Evolutionary conservation across 1,140 invertebrate species (phyloP), one percentile per base, ranked within the genome.

Genomic region (Cyclargus thomasi): DNA sequence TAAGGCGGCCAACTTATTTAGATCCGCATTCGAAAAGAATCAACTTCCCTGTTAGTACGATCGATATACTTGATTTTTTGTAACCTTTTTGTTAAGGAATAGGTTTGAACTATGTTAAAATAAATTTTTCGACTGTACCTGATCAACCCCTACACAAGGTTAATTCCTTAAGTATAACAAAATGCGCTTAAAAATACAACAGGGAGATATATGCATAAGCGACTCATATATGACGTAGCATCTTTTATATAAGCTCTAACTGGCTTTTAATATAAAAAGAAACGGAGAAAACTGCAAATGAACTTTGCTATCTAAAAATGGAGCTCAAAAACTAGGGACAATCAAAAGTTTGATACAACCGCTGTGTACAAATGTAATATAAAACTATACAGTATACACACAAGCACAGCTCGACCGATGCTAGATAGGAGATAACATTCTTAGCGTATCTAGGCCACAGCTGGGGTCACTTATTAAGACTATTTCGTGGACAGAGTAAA

Each of bases 331-430:
- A 47, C 39, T 47, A 47, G 39, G 39, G 14, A 47, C 39, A 47
- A 47, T 47, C 39, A 47, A 47, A 47, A 47, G 39, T 47, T 47
- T 47, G 11, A 47, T 47, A 47, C 39, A 47, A 47, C 39, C 39
- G 39, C 39, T 14, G 39, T 47, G 39, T 47, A 47, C 39, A 47
- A 47, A 47, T 47, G 39, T 47, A 47, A 47, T 47, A 47, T 47
- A 47, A 47, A 11, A 11, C 39, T 47, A 47, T 47, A 47, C 29
- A 2, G 8, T n/a, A n/a, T n/a, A 8, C 39, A 47, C 39, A 47
- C 39, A 11, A 47, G 39, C 10, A 16, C 39, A 16, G 39, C 39
- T 16, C 39, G 39, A 47, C 10, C 39, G 39, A 47, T 47, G 39
- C 39, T 47, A 47, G 39, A 47, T 7, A 16, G 39, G 39, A 47